Base-by-base conservation (phyloP, 2,797 vertebrate genomes). In the Macropus fuliginosus region DNA sequence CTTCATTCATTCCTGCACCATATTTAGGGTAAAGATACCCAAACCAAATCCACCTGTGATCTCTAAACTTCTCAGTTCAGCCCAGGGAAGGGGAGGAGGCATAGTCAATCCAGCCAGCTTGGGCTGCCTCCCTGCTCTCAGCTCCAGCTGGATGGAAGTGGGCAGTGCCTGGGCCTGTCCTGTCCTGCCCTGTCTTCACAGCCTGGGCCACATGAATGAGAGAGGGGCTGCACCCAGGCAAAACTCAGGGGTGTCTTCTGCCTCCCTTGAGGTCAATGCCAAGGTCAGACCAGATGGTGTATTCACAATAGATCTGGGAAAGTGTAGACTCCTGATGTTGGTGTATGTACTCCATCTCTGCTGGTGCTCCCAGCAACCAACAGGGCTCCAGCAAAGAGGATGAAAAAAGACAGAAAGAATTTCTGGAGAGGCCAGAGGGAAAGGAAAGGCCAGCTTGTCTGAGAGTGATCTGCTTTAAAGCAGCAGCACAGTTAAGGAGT, bases 381-480 rank as follows among this genome's bases (percentile, higher is more conserved):
- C 21, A 24, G 5, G 59, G 3, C 2, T 31, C 31, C n/a, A 21
- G 8, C 54, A 93, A 90, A 92, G 56, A 93, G 57, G 94, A 54
- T 94, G 21, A 94, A 93, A 94, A 91, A 91, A 92, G 91, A 52
- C 90, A 74, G 66, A 40, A 34, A 59, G 92, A 90, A 54, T 56
- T n/a, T 66, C 66, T 55, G 55, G 91, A 55, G 56, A 92, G 74
- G 91, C 18, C 4, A n/a, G 50, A 55, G 28, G 31, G 12, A 24
- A 29, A 74, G 66, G 2, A 34, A 21, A 92, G 93, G 56, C 18
- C 8, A 50, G 74, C 24, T n/a, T 16, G 21, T 9, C 74, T 3
- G 21, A 40, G 40, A 11, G 24, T 27, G 24, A 24, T 87, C 74
- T 50, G 12, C 24, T 50, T 87, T 27, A 46, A 50, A 27, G 8